These are phyloP conservation scores for Gambusia holbrooki DNA, from an alignment of 2,113 vertebrate species.

Conservation along the genomic window DNA sequence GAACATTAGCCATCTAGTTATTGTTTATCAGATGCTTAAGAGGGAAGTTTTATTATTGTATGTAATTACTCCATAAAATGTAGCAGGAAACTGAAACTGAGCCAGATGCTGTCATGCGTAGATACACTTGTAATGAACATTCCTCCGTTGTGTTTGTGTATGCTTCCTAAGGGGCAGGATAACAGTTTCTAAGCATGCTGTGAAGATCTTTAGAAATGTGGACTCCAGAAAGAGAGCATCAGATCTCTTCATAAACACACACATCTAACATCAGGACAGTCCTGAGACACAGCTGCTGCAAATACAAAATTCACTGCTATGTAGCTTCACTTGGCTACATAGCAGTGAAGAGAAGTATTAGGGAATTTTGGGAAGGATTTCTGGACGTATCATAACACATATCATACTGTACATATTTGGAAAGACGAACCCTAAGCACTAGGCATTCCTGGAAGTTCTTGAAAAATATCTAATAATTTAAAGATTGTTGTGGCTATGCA, in stretches of 20 bases:
- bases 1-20: not conserved
- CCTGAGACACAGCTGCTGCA: conserved; percentile 6
- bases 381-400: not conserved
- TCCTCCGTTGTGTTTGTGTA: not conserved
- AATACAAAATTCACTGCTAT: not conserved
- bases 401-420: not conserved
- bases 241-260: not conserved
- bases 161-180: conserved; percentile 9
- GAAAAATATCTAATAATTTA: not conserved
- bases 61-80: conserved; percentile 1
- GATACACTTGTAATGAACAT: not conserved
- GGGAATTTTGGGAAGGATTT: not conserved
- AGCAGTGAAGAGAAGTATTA: not conserved
- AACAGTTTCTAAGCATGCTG: not conserved
- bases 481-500: not conserved
- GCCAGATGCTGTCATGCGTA: not conserved
- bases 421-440: too few relatives aligned
- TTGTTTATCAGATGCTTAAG: not conserved
- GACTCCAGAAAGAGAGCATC: conserved; percentile 1
- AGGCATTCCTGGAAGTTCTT: too few relatives aligned
- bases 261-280: not conserved
- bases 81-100: conserved; percentile 1
- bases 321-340: not conserved
- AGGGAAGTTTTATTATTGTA: not conserved
- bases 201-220: not conserved